These are phyloP conservation scores for Drosophila pectinifera DNA, from an alignment of 1,140 invertebrate genomes.

Conservation along the genomic window DNA sequence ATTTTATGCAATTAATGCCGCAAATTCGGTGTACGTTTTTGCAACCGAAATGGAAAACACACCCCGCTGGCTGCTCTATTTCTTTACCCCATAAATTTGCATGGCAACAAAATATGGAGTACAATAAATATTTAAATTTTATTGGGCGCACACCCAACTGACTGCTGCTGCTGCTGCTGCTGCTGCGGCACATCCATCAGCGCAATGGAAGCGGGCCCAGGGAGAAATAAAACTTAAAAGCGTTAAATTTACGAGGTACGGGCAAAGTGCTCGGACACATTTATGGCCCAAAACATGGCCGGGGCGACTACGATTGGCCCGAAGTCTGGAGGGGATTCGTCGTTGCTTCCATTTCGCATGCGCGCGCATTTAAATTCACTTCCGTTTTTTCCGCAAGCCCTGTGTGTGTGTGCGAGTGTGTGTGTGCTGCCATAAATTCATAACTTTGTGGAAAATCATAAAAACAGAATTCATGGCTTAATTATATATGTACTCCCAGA, in stretches of 20 bases:
- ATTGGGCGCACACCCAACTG: slow-evolving; percentile 7
- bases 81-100: slow-evolving; percentile 50
- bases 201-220: slow-evolving; percentile 10
- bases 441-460: slow-evolving; percentile 84
- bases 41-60: slow-evolving; percentile 39
- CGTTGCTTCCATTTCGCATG: slow-evolving; percentile 70
- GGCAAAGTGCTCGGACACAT: slow-evolving; percentile 59
- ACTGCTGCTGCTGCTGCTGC: no score
- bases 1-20: slow-evolving; percentile 70
- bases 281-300: slow-evolving; percentile 69
- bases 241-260: slow-evolving; percentile 75
- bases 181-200: slow-evolving; percentile 26
- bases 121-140: slow-evolving; percentile 81
- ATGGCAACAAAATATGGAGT: slow-evolving; percentile 66
- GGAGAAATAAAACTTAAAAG: slow-evolving; percentile 69
- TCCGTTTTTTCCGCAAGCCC: slow-evolving; percentile 61
- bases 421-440: slow-evolving; percentile 72
- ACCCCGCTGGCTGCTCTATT: slow-evolving; percentile 15
- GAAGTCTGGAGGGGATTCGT: slow-evolving; percentile 6
- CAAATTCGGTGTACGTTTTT: slow-evolving; percentile 60
- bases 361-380: slow-evolving; percentile 82
- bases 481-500: slow-evolving; percentile 67
- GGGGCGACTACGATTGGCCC: slow-evolving; percentile 43
- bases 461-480: slow-evolving; percentile 83
- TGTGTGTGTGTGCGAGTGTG: slow-evolving; percentile 40